These are phyloP conservation scores for Cirrhinus molitorella DNA, from an alignment of 2,797 vertebrate species.

Conservation along the genomic window DNA sequence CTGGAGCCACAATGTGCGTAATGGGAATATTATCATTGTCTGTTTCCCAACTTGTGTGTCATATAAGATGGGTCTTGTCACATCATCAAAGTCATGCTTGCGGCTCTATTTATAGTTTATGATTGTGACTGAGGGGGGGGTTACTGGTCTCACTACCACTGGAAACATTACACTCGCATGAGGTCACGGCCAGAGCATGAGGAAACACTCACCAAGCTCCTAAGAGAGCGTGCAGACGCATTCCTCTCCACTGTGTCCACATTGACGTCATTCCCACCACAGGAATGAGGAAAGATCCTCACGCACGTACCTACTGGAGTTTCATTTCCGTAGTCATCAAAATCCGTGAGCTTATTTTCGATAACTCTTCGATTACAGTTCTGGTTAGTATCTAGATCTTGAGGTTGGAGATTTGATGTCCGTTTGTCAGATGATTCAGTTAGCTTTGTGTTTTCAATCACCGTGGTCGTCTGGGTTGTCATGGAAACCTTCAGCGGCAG, in stretches of 20 bases:
- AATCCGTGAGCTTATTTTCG: slow-evolving; percentile 8
- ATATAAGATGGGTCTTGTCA: slow-evolving; percentile 54
- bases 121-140: slow-evolving; percentile 63
- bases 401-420: neutral
- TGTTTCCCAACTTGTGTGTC: slow-evolving; percentile 58
- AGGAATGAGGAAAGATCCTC: slow-evolving; percentile 41
- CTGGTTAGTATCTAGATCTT: slow-evolving; percentile 11
- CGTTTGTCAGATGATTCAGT: slow-evolving; percentile 14
- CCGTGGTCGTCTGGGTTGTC: neutral
- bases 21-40: slow-evolving; percentile 60
- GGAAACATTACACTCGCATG: slow-evolving; percentile 72
- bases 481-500: slow-evolving; percentile 7
- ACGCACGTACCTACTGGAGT: slow-evolving; percentile 12
- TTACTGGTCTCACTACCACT: slow-evolving; percentile 71
- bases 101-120: slow-evolving; percentile 82
- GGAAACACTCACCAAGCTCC: slow-evolving; percentile 48
- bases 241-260: slow-evolving; percentile 39
- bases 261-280: slow-evolving; percentile 31
- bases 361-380: neutral
- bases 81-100: slow-evolving; percentile 66
- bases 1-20: slow-evolving; percentile 6
- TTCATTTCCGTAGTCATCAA: slow-evolving; percentile 24
- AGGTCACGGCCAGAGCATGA: slow-evolving; percentile 77
- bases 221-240: slow-evolving; percentile 15
- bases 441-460: neutral